Evolutionary conservation across 2,797 vertebrate species (phyloP).

Genomic region (Phataginus tricuspis): DNA sequence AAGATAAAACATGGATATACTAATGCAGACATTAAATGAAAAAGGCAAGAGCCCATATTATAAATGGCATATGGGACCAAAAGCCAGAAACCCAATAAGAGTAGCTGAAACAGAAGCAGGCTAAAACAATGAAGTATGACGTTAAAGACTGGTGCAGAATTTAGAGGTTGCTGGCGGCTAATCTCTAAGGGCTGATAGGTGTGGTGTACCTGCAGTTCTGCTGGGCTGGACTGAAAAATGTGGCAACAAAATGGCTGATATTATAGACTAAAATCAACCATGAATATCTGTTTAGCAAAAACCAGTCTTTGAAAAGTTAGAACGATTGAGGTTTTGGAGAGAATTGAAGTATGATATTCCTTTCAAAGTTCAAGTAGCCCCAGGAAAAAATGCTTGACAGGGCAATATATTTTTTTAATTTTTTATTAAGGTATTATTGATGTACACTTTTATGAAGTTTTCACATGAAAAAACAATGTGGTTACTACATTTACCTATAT

Average conservation of each 20-base stretch:
- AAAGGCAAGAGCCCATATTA: not conserved
- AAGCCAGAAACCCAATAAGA: not conserved
- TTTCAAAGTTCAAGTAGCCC: slow-evolving; percentile 24
- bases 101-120: not conserved
- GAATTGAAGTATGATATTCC: not conserved
- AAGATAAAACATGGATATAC: not conserved
- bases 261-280: not conserved
- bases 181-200: not conserved
- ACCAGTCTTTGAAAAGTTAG: not conserved
- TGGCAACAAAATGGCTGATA: too few species aligned
- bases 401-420: not conserved
- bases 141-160: not conserved
- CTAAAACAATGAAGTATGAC: not conserved
- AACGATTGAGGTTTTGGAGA: not conserved
- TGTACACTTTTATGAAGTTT: too few species aligned
- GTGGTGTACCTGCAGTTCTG: not conserved
- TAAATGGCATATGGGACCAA: not conserved
- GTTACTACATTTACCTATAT: too few species aligned
- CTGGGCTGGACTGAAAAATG: not conserved
- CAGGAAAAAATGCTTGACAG: not conserved
- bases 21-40: not conserved
- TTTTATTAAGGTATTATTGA: too few species aligned
- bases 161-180: not conserved
- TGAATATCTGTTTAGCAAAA: not conserved
- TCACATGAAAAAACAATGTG: too few species aligned